phyloP scores from a whole-genome alignment of 2,797 vertebrate species.

The Mareca penelope region DNA sequence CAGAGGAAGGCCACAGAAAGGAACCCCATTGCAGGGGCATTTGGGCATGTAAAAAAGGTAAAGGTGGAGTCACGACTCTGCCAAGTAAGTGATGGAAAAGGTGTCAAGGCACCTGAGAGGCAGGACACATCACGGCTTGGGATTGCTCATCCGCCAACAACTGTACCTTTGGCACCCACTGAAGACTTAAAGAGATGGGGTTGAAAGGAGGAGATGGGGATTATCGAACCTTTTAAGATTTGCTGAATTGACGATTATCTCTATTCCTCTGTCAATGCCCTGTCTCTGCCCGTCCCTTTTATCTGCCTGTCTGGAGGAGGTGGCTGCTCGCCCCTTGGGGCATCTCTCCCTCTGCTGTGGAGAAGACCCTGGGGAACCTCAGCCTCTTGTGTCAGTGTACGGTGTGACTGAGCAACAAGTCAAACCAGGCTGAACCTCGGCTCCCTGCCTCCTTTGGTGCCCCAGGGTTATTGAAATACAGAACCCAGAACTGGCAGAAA shows the following conservation, averaged over 20 bases:
- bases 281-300: background rate
- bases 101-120: background rate
- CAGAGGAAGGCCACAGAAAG: background rate
- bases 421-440: background rate
- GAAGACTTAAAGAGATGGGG: background rate
- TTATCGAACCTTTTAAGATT: background rate
- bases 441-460: background rate
- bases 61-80: background rate
- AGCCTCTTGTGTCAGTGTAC: background rate
- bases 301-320: background rate
- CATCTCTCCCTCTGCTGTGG: background rate
- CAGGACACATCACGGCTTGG: background rate
- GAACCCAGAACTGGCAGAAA: background rate
- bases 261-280: background rate
- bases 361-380: background rate
- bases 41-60: background rate
- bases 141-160: background rate
- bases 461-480: background rate
- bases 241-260: background rate
- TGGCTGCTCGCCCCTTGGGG: background rate
- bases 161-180: background rate
- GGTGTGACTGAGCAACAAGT: background rate
- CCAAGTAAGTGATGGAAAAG: background rate
- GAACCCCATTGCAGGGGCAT: rapidly evolving
- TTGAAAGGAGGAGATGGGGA: background rate